These are phyloP conservation scores for Drosophila meridionalis DNA, from an alignment of 2,888 invertebrate species.

Conservation along the genomic window DNA sequence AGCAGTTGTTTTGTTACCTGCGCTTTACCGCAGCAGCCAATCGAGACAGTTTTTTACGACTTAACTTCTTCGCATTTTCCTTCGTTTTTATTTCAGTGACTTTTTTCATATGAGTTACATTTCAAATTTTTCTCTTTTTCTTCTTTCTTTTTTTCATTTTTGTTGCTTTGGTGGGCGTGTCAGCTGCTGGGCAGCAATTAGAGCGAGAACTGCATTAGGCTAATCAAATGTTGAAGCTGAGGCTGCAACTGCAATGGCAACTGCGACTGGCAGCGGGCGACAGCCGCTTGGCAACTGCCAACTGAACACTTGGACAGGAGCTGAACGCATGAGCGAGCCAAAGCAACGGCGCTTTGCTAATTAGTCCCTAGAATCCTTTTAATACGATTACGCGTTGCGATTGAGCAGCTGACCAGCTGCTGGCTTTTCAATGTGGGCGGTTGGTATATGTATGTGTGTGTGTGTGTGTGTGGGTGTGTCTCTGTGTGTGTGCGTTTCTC, in stretches of 20 bases:
- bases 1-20: conserved; percentile 57
- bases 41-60: conserved; percentile 48
- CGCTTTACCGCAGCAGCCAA: conserved; percentile 39
- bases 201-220: conserved; percentile 68
- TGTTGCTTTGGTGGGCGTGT: conserved; percentile 6
- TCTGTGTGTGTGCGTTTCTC: neutral
- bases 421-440: conserved; percentile 9
- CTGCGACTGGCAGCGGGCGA: conserved; percentile 9
- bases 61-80: neutral
- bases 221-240: conserved; percentile 65
- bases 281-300: conserved; percentile 17
- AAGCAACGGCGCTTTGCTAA: conserved; percentile 61
- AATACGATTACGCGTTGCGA: conserved; percentile 69
- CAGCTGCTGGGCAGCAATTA: conserved; percentile 49
- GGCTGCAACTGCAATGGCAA: neutral
- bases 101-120: conserved; percentile 18
- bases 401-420: conserved; percentile 41
- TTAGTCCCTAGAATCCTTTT: conserved; percentile 79
- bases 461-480: conserved; percentile 1
- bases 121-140: neutral
- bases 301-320: conserved; percentile 16
- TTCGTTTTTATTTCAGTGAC: neutral
- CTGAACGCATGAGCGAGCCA: conserved; percentile 34
- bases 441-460: neutral
- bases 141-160: neutral